Conservation (phyloP, 2,888 invertebrate species). For the Lamellibrachia columna region DNA sequence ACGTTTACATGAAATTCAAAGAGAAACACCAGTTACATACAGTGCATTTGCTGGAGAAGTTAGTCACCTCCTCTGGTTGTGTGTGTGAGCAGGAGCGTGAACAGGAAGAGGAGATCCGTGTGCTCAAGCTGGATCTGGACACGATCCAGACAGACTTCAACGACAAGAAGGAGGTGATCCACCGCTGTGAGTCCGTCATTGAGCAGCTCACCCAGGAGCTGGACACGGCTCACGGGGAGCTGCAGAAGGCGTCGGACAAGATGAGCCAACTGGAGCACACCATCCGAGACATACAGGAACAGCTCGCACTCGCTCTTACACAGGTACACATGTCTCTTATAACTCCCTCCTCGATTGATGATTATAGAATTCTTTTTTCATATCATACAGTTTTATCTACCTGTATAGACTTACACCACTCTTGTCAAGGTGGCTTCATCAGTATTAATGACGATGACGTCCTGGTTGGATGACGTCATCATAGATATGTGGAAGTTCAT, state of each 20-base stretch:
- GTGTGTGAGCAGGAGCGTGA: slow-evolving; percentile 48
- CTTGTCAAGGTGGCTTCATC: too few relatives aligned
- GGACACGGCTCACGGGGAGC: slow-evolving; percentile 55
- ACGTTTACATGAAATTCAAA: too few relatives aligned
- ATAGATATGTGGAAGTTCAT: too few relatives aligned
- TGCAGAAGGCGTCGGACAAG: slow-evolving; percentile 51
- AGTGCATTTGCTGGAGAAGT: too few relatives aligned
- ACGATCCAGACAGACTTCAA: slow-evolving; percentile 53
- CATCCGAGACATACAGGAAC: slow-evolving; percentile 52
- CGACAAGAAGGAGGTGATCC: slow-evolving; percentile 54
- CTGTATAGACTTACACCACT: too few relatives aligned
- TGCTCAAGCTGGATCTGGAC: slow-evolving; percentile 23
- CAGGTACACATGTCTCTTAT: slow-evolving; percentile 46
- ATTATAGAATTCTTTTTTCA: too few relatives aligned
- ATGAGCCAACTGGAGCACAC: slow-evolving; percentile 53
- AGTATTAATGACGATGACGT: too few relatives aligned
- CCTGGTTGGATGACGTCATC: too few relatives aligned
- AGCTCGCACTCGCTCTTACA: slow-evolving; percentile 50
- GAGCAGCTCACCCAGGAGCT: slow-evolving; percentile 60
- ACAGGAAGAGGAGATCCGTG: slow-evolving; percentile 45
- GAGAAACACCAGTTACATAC: too few relatives aligned
- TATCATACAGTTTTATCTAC: too few relatives aligned
- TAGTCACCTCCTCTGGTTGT: too few relatives aligned
- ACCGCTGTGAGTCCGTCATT: slow-evolving; percentile 59
- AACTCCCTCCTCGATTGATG: too few relatives aligned